These are phyloP conservation scores for Aphodius sticticus DNA, from an alignment of 2,888 invertebrate species.

Conservation along the genomic window DNA sequence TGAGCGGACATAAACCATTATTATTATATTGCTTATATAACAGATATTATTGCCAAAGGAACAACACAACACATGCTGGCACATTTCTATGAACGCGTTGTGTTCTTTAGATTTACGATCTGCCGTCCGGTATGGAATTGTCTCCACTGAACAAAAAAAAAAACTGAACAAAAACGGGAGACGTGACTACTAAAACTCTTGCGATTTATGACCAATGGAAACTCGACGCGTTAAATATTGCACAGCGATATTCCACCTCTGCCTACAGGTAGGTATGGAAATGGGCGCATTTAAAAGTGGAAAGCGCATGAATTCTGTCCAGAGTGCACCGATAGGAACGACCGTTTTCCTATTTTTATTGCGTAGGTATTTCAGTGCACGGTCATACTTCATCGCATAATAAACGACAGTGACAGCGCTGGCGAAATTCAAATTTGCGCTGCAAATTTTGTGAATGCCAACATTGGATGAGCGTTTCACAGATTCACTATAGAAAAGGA, in stretches of 20 bases:
- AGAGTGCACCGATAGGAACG: neutral
- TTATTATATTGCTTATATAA: neutral
- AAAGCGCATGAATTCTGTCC: neutral
- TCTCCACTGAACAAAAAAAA: neutral
- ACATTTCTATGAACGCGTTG: neutral
- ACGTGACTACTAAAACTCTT: neutral
- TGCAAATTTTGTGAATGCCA: neutral
- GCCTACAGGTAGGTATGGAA: neutral
- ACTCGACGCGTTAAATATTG: neutral
- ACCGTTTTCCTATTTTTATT: neutral
- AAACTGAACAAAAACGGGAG: neutral
- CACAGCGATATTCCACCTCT: neutral
- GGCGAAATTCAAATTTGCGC: neutral
- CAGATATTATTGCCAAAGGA: neutral
- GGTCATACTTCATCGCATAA: neutral
- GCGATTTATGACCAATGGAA: neutral
- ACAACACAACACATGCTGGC: neutral
- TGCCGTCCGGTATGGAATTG: neutral
- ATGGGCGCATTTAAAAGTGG: neutral
- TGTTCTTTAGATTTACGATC: neutral
- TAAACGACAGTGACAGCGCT: neutral
- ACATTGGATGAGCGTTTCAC: neutral
- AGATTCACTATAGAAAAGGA: neutral
- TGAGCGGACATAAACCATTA: neutral
- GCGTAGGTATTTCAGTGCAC: neutral